A percentile compares a stretch with the other conserved stretches of the same genome.
Conservation (phyloP, 2,113 vertebrate genomes). For the Chamaea fasciata region DNA sequence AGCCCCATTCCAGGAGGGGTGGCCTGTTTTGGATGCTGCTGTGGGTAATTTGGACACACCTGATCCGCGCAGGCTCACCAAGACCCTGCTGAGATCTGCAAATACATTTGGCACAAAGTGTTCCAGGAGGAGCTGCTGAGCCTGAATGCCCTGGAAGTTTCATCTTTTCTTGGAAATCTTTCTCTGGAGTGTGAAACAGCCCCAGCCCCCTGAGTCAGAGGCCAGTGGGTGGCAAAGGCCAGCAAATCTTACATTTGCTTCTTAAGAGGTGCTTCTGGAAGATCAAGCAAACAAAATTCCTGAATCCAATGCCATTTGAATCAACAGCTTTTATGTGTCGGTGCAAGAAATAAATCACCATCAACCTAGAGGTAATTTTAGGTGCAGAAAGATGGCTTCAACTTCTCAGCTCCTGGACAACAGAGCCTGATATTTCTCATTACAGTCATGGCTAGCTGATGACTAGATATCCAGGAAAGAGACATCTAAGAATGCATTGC, state of each 20-base stretch:
- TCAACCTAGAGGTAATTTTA: neutral
- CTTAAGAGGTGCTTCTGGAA: neutral
- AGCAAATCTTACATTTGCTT: neutral
- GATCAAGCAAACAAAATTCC: neutral
- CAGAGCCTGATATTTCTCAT: neutral
- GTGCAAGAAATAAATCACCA: neutral
- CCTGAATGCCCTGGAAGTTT: neutral
- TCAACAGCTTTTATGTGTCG: neutral
- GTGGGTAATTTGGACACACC: neutral
- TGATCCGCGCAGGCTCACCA: accelerated
- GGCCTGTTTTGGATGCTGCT: neutral
- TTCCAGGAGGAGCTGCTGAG: neutral
- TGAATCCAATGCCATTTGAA: neutral
- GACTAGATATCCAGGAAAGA: neutral
- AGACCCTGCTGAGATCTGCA: neutral
- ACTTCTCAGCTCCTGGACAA: neutral
- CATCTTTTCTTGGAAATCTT: neutral
- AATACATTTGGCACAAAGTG: neutral
- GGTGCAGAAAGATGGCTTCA: neutral
- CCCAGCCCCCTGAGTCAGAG: neutral
- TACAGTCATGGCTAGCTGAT: neutral
- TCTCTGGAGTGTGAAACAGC: neutral
- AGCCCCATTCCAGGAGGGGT: neutral
- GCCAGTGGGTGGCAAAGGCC: neutral
- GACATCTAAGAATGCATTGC: neutral